Percentiles rank a stretch among this genome's conserved stretches.
phyloP scores from a whole-genome alignment of 2,113 vertebrate species.

The Rhizomys pruinosus region DNA sequence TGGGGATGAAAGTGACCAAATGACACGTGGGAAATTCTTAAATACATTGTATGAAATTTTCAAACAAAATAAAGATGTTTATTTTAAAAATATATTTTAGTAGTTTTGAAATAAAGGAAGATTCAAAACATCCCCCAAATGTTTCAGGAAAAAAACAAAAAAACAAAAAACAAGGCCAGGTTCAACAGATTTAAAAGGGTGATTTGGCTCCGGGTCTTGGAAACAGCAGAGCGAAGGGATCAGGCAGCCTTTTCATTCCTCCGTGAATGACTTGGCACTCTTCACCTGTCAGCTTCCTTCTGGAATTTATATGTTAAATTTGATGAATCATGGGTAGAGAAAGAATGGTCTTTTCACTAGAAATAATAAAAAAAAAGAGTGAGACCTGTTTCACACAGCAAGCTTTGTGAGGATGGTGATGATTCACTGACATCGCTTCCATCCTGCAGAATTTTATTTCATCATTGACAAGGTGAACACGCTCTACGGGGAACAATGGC shows the following conservation, averaged over 20 bases:
- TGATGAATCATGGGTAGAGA: slow-evolving; percentile 69
- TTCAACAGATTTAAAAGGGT: slow-evolving; percentile 16
- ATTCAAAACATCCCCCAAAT: slow-evolving; percentile 26
- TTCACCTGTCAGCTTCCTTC: slow-evolving; percentile 56
- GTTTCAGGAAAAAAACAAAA: no score
- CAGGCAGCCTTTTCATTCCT: slow-evolving; percentile 31
- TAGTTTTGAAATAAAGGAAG: not conserved
- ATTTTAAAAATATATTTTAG: no score
- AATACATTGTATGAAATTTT: no score
- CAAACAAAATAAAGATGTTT: no score
- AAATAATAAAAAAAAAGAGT: not conserved
- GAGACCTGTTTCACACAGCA: not conserved
- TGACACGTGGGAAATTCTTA: no score
- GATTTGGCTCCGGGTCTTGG: not conserved
- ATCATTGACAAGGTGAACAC: not conserved
- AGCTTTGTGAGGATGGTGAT: not conserved
- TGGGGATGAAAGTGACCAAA: no score
- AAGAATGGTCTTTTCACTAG: slow-evolving; percentile 54
- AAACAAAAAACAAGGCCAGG: not conserved
- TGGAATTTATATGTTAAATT: slow-evolving; percentile 57
- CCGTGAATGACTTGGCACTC: slow-evolving; percentile 12
- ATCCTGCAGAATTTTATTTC: not conserved
- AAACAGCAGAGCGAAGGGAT: not conserved
- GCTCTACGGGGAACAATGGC: slow-evolving; percentile 10
- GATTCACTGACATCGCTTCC: slow-evolving; percentile 53